Base-by-base conservation (phyloP, 2,797 vertebrate genomes). In the Muscicapa comitata region DNA sequence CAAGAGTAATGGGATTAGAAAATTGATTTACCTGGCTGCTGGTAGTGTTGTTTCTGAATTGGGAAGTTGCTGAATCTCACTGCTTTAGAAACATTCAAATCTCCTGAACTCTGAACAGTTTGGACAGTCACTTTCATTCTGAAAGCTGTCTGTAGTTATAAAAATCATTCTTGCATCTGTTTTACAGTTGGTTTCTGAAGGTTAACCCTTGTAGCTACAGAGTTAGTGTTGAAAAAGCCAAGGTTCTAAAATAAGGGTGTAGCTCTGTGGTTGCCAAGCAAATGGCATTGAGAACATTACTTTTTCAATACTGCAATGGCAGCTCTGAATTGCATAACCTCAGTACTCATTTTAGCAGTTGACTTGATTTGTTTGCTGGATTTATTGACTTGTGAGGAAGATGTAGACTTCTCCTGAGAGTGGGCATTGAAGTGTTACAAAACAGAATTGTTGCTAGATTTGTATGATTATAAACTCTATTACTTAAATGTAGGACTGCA, bases 221-320 rank as follows among this genome's bases (percentile, higher is more conserved):
- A 87, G 28, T 67, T 71, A 33, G 8, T 55, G 38, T 18, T 76
- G 57, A 63, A 81, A 67, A 78, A 73, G 24, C 23, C 3, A 19
- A 38, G 26, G 33, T 71, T 55, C 57, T 81, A 47, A 63, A 86
- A 47, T n/a, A 55, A 40, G 19, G 8, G 7, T 77, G 23, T 58
- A 53, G 35, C 38, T 57, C 40, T 7, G 7, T 17, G 6, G 29
- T 57, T 88, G 68, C 40, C 45, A 57, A 51, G 57, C 40, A 77
- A 54, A 38, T 50, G 65, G 16, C 0, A 0, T 31, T 59, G 61
- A 76, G 40, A 67, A 28, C 20, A 7, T 57, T 5, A 26, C 11
- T 42, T 43, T 35, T 54, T 47, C n/a, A 47, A 17, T 59, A 5
- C 54, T 65, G 13, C 61, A 68, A 59, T 50, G 45, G 31, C 62